Conservation (phyloP, 2,888 invertebrate species). For the Encarsia formosa region DNA sequence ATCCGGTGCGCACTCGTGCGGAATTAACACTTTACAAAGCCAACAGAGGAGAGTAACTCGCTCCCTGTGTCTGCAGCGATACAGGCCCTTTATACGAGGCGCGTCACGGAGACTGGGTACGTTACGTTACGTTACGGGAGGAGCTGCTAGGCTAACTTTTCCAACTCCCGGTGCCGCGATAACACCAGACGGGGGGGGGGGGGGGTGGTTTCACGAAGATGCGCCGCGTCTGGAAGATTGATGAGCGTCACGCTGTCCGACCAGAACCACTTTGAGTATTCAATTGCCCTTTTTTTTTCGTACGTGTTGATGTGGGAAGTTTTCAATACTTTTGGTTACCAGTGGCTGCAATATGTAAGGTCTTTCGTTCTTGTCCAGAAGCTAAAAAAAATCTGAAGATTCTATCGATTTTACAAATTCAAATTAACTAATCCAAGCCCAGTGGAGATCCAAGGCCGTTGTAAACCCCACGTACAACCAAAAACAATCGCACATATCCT, state of each 20-base stretch:
- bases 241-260: conserved; percentile 1
- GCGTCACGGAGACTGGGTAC: conserved; percentile 7
- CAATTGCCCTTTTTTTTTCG: no score
- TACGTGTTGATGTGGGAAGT: no score
- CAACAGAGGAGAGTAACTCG: conserved; percentile 25
- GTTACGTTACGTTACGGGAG: background rate
- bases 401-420: no score
- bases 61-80: background rate
- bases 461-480: no score
- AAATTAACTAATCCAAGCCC: no score
- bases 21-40: conserved; percentile 35
- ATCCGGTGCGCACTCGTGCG: conserved; percentile 34
- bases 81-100: background rate
- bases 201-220: background rate
- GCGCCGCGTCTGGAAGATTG: conserved; percentile 4
- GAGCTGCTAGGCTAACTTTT: background rate
- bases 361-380: no score
- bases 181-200: conserved; percentile 7
- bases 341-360: no score
- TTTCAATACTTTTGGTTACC: no score
- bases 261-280: no score
- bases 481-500: no score
- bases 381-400: no score
- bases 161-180: conserved; percentile 2
- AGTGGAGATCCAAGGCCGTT: no score